Base-by-base conservation (phyloP, 2,113 vertebrate genomes). In the Globicephala melas region DNA sequence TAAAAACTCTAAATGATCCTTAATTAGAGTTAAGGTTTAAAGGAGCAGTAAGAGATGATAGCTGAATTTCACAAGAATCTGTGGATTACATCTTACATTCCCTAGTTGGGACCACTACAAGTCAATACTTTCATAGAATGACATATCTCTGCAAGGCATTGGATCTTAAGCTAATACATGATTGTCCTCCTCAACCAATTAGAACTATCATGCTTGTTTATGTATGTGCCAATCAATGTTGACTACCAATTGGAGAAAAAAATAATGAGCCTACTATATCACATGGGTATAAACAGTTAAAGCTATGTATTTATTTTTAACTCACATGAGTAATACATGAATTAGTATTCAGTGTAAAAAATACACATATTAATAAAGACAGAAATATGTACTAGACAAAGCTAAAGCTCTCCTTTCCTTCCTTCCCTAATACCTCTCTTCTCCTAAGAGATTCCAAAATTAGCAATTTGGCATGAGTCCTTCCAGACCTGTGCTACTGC, bases 21-120 rank as follows among this genome's bases (percentile, higher is more conserved):
- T 97, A 97, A 97, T 97, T 97, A 76, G 74, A 80, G 53, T 83
- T 88, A 76, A 95, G 67, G 85, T 96, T 97, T 93, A 96, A n/a
- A 93, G 70, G 28, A 93, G 41, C 85, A 86, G 60, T 95, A 95
- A 94, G 63, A 95, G 71, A 93, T 91, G 97, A 96, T 70, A 31
- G 62, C 68, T 92, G 89, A 96, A 91, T 97, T 96, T 95, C 70
- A 96, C 44, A 95, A 95, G 73, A 96, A 93, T 89, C 38, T 77
- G 21, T 79, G 63, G 20, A 89, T 89, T 97, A 86, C 31, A 38
- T 82, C 68, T 76, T 41, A 23, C 60, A 26, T 89, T 94, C 97
- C 67, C 68, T 91, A 76, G 77, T 41, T 91, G 38, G 38, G 53
- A 94, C 68, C 10, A 67, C 26, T 83, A 0, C 58, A 94, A 95